Evolutionary conservation across 2,888 invertebrate species (phyloP).

Genomic region (Rhingia rostrata): DNA sequence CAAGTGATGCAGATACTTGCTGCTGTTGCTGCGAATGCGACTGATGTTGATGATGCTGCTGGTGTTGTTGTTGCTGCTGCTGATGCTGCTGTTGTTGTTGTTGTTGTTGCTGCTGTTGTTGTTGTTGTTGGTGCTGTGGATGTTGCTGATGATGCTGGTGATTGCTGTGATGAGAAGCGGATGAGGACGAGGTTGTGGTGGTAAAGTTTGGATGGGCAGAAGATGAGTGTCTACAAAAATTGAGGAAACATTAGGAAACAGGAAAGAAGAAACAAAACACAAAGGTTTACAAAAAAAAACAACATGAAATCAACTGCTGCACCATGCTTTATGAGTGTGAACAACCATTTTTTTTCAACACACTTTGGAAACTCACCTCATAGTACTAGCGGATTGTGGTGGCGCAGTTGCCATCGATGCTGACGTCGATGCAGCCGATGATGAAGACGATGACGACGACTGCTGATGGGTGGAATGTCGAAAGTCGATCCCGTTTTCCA

Average conservation of each 20-base stretch:
- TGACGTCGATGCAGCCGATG: conserved; percentile 22
- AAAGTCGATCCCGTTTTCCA: conserved; percentile 80
- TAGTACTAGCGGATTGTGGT: conserved; percentile 65
- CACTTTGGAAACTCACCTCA: conserved; percentile 76
- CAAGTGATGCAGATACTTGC: conserved; percentile 48
- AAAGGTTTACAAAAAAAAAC: conserved; percentile 32
- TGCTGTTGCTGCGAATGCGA: conserved; percentile 60
- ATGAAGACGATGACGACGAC: conserved; percentile 39
- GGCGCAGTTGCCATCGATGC: conserved; percentile 33
- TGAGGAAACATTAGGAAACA: conserved; percentile 28
- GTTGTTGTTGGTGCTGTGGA: conserved; percentile 75
- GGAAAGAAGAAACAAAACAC: conserved; percentile 46
- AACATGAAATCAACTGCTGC: conserved; percentile 13
- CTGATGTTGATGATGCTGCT: conserved; percentile 70
- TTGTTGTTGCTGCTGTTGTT: conserved; percentile 74
- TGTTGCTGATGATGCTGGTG: conserved; percentile 73
- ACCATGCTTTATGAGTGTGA: conserved; percentile 19
- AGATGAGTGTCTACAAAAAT: conserved; percentile 76
- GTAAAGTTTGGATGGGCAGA: conserved; percentile 81
- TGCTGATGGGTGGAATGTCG: conserved; percentile 76
- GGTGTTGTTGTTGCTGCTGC: conserved; percentile 68
- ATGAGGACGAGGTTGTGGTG: conserved; percentile 75
- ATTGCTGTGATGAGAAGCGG: conserved; percentile 69
- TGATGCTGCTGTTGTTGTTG: conserved; percentile 73
- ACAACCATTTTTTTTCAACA: not conserved